A percentile compares a stretch with the other conserved stretches of the same genome.
Evolutionary conservation across 2,888 invertebrate species (phyloP).

Genomic region (Habrosyne pyritoides): DNA sequence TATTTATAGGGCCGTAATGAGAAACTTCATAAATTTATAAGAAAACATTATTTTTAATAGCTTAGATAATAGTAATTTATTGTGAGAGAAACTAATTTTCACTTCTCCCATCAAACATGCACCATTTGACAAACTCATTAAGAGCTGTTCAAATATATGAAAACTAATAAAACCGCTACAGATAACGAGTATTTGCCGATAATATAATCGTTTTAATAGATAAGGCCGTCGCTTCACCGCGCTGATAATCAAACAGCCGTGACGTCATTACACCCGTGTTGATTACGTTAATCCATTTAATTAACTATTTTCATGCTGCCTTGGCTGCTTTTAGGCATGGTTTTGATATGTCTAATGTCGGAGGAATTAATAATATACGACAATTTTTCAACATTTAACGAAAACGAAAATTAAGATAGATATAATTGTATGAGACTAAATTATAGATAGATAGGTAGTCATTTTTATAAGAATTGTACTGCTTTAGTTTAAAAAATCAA

Average conservation of each 20-base stretch:
- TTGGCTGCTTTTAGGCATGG: background rate
- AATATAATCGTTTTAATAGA: conserved; percentile 23
- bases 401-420: too few species aligned
- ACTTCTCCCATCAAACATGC: too few species aligned
- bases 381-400: too few species aligned
- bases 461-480: too few species aligned
- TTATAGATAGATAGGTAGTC: too few species aligned
- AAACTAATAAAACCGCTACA: conserved; percentile 10
- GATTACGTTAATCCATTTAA: conserved; percentile 19
- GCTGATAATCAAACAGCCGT: conserved; percentile 27
- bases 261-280: conserved; percentile 26
- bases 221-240: conserved; percentile 10
- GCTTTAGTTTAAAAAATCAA: too few species aligned
- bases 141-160: background rate
- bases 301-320: background rate
- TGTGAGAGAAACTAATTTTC: background rate
- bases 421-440: too few species aligned
- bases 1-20: too few species aligned
- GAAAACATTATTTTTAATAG: too few species aligned
- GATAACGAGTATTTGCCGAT: conserved; percentile 20
- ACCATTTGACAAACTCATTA: background rate
- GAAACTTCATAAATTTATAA: too few species aligned
- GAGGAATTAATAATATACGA: too few species aligned
- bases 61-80: background rate
- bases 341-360: too few species aligned